Evolutionary conservation across 2,113 vertebrate genomes (phyloP), one percentile per base, ranked within the genome.

Genomic region (Callipepla californica): DNA sequence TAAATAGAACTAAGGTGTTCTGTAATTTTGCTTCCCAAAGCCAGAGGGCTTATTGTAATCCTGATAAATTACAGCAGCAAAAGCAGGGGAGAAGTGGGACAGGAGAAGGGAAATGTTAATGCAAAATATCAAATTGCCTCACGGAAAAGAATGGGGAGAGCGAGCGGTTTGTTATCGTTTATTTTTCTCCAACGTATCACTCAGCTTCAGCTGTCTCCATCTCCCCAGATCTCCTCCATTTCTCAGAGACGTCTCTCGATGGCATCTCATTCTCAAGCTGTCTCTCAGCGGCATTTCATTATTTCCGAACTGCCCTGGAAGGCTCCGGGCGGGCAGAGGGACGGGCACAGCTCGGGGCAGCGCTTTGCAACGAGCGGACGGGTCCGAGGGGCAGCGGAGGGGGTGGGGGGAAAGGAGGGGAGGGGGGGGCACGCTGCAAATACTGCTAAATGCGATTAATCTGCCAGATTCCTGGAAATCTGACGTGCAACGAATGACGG

Each of bases 361-460:
- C 93, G 87, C 69, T 96, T 97, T 80, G 94, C 59, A 26, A 74
- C 61, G 51, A 81, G 70, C 55, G 15, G 11, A 20, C 15, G 10
- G 32, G 26, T 53, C 26, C 26, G 51, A 26, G 26, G 14, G 19
- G 26, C 51, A 11, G n/a, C 8, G 22, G 22, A 14, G 44, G 3
- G 57, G 2, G 57, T 5, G 30, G 12, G 5, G 21, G 15, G 19
- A 19, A 19, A 47, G 32, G 51, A 26, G 26, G 7, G 19, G 26
- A 62, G 65, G 65, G 28, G 14, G 63, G 82, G 90, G 61, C 83
- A 76, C 38, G 70, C 36, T 94, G 95, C 97, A 96, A 97, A 96
- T 94, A 96, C 96, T 83, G 97, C 95, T 97, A 96, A 96, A 96
- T 87, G 96, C 90, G 96, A 97, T 97, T 97, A 97, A 97, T 97